Evolutionary conservation across 2,888 invertebrate species (phyloP).

Genomic region (Baccha elongata): DNA sequence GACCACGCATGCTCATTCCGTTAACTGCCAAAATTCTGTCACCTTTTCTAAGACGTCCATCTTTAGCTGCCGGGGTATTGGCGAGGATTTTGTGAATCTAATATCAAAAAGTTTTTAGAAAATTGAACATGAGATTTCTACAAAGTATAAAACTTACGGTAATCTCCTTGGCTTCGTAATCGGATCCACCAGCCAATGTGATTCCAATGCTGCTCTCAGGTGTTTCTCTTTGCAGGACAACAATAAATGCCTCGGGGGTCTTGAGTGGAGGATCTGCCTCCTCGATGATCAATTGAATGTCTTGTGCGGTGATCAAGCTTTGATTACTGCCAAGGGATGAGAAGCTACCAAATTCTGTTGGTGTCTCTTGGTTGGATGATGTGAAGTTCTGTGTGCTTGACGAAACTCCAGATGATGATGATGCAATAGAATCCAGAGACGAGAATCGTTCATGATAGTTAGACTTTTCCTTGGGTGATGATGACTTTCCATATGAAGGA

Average conservation of each 20-base stretch:
- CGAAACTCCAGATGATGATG: conserved; percentile 82
- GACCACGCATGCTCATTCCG: conserved; percentile 90
- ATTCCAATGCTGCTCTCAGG: conserved; percentile 91
- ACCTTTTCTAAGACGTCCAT: conserved; percentile 93
- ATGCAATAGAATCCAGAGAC: conserved; percentile 81
- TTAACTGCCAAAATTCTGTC: conserved; percentile 95
- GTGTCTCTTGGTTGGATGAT: conserved; percentile 81
- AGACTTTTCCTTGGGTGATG: conserved; percentile 65
- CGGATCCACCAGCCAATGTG: conserved; percentile 93
- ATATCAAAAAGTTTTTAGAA: background rate
- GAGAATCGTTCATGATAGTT: conserved; percentile 81
- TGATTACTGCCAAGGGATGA: conserved; percentile 82
- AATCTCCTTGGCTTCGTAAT: conserved; percentile 95
- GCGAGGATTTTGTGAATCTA: conserved; percentile 93
- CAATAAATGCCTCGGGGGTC: conserved; percentile 85
- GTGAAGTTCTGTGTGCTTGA: conserved; percentile 80
- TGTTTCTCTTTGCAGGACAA: conserved; percentile 87
- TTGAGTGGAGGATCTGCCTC: conserved; percentile 86
- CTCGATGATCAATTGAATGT: conserved; percentile 86
- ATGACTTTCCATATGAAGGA: conserved; percentile 57
- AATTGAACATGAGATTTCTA: background rate
- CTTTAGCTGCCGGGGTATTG: conserved; percentile 93
- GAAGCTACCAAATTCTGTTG: conserved; percentile 82
- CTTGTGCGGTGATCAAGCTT: conserved; percentile 83
- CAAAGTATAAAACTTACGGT: conserved; percentile 85